phyloP scores from a whole-genome alignment of 2,888 invertebrate species.

The Drosophila longiperda region DNA sequence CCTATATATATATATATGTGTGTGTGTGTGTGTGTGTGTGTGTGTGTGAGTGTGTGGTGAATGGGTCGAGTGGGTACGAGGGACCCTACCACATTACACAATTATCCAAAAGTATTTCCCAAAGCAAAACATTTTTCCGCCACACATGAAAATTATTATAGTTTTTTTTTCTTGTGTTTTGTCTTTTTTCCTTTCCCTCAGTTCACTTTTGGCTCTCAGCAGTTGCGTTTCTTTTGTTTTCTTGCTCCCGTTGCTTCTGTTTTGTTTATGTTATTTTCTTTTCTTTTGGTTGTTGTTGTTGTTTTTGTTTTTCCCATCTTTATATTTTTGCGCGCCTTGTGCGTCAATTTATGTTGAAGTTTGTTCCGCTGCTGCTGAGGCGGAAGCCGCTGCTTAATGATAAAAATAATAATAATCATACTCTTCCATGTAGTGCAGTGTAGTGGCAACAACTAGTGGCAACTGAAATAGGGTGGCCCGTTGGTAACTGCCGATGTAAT shows the following conservation, averaged over 20 bases:
- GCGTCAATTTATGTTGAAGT: constrained; percentile 67
- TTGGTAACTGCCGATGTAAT: constrained; percentile 29
- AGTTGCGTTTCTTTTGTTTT: constrained; percentile 17
- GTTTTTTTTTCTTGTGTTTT: constrained; percentile 24
- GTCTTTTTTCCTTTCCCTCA: constrained; percentile 14
- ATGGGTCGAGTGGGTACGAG: constrained; percentile 1
- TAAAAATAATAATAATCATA: constrained; percentile 46
- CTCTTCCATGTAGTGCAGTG: constrained; percentile 42
- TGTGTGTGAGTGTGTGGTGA: not conserved
- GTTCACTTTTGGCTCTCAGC: constrained; percentile 13
- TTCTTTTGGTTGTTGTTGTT: constrained; percentile 15
- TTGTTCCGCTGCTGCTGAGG: constrained; percentile 33
- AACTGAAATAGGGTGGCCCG: constrained; percentile 55
- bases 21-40: not conserved
- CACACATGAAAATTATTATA: constrained; percentile 69
- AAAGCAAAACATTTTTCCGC: constrained; percentile 55
- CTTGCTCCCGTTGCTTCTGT: constrained; percentile 32
- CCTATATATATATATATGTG: not conserved
- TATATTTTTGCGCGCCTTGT: constrained; percentile 57
- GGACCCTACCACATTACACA: constrained; percentile 58
- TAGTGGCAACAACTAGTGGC: constrained; percentile 22
- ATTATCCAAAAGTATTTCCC: constrained; percentile 61
- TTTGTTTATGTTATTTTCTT: constrained; percentile 44
- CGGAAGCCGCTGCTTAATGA: constrained; percentile 69
- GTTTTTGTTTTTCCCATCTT: constrained; percentile 58